A percentile compares a stretch with the other conserved stretches of the same genome.
phyloP scores from a whole-genome alignment of 2,113 vertebrate genomes.

The Mohoua ochrocephala region DNA sequence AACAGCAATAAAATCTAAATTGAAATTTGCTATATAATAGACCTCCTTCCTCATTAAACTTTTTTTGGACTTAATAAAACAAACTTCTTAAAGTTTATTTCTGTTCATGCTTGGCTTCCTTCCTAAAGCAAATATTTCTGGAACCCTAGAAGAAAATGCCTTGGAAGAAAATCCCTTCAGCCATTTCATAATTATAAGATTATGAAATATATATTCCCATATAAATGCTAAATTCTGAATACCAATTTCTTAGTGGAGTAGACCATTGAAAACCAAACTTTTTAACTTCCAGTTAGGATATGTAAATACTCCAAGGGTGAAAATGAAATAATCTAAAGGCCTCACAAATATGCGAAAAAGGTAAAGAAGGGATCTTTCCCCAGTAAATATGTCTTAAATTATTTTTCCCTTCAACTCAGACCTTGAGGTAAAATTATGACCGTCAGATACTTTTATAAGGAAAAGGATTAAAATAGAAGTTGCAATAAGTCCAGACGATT shows the following conservation, averaged over 20 bases:
- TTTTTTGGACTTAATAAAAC: background rate
- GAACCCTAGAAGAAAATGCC: background rate
- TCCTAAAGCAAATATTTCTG: background rate
- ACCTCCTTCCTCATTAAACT: background rate
- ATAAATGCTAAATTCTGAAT: background rate
- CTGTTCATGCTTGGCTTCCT: background rate
- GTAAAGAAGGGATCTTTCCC: background rate
- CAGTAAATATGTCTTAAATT: background rate
- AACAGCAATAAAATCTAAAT: constrained; percentile 22
- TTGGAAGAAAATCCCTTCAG: background rate
- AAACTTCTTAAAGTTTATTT: background rate
- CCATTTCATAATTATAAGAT: background rate
- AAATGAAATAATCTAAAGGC: background rate
- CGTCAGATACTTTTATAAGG: background rate
- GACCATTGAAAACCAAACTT: background rate
- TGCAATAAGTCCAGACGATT: background rate
- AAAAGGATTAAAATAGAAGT: background rate
- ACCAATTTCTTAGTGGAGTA: background rate
- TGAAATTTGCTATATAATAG: background rate
- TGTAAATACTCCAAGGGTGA: background rate
- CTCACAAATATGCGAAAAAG: background rate
- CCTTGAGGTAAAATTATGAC: background rate
- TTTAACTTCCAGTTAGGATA: background rate
- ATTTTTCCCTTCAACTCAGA: background rate
- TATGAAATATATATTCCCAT: background rate